A percentile compares a stretch with the other conserved stretches of the same genome.
These are phyloP conservation scores for Muscicapa striata DNA, from an alignment of 2,797 vertebrate genomes.

Conservation along the genomic window DNA sequence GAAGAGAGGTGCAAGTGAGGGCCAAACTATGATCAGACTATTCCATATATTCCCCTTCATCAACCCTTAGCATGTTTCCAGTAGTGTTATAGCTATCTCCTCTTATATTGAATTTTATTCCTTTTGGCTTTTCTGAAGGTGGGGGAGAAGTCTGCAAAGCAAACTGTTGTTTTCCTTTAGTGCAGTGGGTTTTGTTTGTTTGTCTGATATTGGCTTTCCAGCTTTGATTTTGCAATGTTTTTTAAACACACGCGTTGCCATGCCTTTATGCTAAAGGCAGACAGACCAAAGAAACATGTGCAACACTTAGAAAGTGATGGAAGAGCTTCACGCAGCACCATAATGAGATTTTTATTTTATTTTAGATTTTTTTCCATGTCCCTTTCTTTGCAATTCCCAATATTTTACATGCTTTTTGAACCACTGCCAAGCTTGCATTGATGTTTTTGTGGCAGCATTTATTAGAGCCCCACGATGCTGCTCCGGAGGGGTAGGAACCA, in stretches of 20 bases:
- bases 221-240: constrained; percentile 29
- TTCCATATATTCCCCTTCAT: background rate
- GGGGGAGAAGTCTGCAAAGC: background rate
- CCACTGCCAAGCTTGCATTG: background rate
- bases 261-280: background rate
- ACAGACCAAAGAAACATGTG: background rate
- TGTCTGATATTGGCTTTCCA: background rate
- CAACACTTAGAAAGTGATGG: background rate
- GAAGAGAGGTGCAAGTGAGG: background rate
- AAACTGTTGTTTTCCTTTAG: background rate
- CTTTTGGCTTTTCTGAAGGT: background rate
- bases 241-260: background rate
- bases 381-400: background rate
- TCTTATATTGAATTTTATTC: background rate
- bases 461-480: rapidly evolving
- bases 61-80: background rate
- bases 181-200: background rate
- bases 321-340: background rate
- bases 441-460: background rate
- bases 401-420: background rate
- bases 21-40: background rate
- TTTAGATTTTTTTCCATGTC: background rate
- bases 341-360: background rate
- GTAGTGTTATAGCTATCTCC: background rate
- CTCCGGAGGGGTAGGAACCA: background rate